Evolutionary conservation across 1,140 invertebrate genomes (phyloP), one percentile per base, ranked within the genome.

Genomic region (Tachypleus tridentatus): DNA sequence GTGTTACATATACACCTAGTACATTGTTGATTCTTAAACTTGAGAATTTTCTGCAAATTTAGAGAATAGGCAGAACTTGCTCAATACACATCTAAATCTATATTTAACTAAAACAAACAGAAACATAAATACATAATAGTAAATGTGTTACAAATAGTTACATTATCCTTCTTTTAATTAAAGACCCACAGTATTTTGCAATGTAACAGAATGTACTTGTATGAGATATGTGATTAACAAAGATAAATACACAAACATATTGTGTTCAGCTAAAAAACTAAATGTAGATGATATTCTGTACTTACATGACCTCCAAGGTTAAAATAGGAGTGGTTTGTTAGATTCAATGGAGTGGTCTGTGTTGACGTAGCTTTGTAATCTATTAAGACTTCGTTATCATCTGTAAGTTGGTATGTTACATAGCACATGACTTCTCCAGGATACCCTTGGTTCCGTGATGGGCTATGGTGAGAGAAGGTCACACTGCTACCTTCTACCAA

Each of bases 291-390:
- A 54, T 9, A 10, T n/a, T 29, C 48, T 3, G 6, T 61, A 76
- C 71, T 73, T 73, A 76, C 81, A 76, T 94, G 88, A 4, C 93
- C 93, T 64, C 85, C 89, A 51, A 98, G 77, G 78, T 98, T 98
- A 74, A 97, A 97, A 75, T 96, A 97, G 4, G 88, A 83, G 75
- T 98, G 94, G 76, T 95, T 96, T 0, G 92, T 91, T 56, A 97
- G 77, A 76, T 94, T 97, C 1, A 98, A 82, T 3, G 89, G 85
- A 0, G 92, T 95, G 5, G 86, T 80, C 74, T 87, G 87, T 0
- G 83, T 86, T 0, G 86, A 84, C 5, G 80, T 83, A 0, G 90
- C 87, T 64, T 80, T 80, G 76, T 89, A 91, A 29, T 84, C 76
- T 4, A 97, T 81, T 7, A 79, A 74, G 3, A 97, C 77, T 65